phyloP scores from a whole-genome alignment of 2,888 invertebrate species.

The Elaeidobius kamerunicus region DNA sequence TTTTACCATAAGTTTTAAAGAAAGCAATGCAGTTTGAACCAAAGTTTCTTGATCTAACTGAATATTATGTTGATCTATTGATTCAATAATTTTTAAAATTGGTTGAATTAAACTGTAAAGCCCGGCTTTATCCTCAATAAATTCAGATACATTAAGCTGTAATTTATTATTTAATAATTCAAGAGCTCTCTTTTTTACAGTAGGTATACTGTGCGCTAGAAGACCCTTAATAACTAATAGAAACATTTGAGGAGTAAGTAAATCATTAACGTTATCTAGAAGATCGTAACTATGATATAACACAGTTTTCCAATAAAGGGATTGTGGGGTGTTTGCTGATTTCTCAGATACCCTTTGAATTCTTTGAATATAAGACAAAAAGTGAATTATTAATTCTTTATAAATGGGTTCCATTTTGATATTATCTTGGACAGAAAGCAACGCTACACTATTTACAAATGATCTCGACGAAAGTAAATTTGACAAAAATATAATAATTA shows the following conservation, averaged over 20 bases:
- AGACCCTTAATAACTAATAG: slow-evolving; percentile 73
- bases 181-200: slow-evolving; percentile 76
- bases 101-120: slow-evolving; percentile 61
- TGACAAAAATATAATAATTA: slow-evolving; percentile 70
- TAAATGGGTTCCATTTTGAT: slow-evolving; percentile 60
- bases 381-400: slow-evolving; percentile 66
- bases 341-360: slow-evolving; percentile 63
- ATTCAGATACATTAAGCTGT: slow-evolving; percentile 62
- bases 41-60: slow-evolving; percentile 63
- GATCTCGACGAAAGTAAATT: slow-evolving; percentile 64
- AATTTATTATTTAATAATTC: slow-evolving; percentile 83
- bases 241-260: slow-evolving; percentile 78
- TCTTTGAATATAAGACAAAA: slow-evolving; percentile 64
- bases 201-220: slow-evolving; percentile 64
- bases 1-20: slow-evolving; percentile 79
- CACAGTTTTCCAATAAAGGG: slow-evolving; percentile 81
- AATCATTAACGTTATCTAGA: slow-evolving; percentile 73
- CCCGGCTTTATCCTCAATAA: slow-evolving; percentile 48
- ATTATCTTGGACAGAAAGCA: slow-evolving; percentile 51
- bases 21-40: slow-evolving; percentile 79
- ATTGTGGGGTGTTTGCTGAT: slow-evolving; percentile 55
- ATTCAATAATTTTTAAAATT: slow-evolving; percentile 58
- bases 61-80: slow-evolving; percentile 47
- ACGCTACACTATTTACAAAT: slow-evolving; percentile 65
- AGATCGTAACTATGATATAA: slow-evolving; percentile 76